Percentiles rank a stretch among this genome's conserved stretches.
phyloP scores from a whole-genome alignment of 2,888 invertebrate genomes.

The Clanis bilineata region DNA sequence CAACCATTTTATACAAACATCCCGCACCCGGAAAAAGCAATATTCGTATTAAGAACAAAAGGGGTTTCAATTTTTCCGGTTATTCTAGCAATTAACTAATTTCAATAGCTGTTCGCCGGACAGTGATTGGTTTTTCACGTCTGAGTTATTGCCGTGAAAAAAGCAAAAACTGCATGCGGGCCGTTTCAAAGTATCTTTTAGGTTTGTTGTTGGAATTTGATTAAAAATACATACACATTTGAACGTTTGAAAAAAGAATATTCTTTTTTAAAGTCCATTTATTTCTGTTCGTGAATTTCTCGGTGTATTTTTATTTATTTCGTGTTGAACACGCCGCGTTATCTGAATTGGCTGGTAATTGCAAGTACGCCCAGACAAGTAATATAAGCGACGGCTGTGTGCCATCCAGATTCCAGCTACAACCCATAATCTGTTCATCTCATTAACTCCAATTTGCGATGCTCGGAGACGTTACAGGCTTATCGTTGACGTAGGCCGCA shows the following conservation, averaged over 20 bases:
- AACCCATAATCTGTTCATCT: conserved; percentile 22
- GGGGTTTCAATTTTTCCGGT: not conserved
- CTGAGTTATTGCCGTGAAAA: conserved; percentile 12
- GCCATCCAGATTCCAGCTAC: not conserved
- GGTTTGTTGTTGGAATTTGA: not conserved
- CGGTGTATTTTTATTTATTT: not conserved
- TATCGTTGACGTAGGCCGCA: not conserved
- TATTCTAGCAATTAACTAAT: conserved; percentile 13
- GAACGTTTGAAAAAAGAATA: not conserved
- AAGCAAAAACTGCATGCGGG: not conserved
- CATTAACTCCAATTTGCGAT: conserved; percentile 24
- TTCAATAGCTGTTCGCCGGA: not conserved
- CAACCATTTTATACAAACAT: not conserved
- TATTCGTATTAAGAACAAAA: not conserved
- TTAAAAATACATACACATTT: not conserved
- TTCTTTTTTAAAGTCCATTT: too few species aligned
- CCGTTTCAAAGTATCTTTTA: not conserved
- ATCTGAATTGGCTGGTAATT: conserved; percentile 25
- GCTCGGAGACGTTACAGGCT: not conserved
- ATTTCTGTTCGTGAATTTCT: too few species aligned
- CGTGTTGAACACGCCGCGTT: not conserved
- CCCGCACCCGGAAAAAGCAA: too few species aligned
- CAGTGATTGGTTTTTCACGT: conserved; percentile 21
- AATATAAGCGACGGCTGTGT: not conserved
- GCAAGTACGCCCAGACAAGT: not conserved